Conservation (phyloP, 2,888 invertebrate genomes). For the Notocelia uddmanniana region DNA sequence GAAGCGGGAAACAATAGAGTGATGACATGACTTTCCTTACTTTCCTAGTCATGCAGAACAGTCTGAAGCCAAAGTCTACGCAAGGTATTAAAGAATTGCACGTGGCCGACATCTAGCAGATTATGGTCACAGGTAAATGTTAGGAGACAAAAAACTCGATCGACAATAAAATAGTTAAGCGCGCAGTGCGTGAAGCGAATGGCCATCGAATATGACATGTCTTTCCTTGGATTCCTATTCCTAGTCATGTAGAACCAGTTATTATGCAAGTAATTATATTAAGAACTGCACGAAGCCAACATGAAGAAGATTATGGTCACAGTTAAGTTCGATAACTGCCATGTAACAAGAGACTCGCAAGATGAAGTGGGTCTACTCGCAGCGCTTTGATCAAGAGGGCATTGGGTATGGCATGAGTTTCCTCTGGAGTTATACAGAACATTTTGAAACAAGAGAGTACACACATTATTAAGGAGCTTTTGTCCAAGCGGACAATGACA, state of each 20-base stretch:
- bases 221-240: conserved; percentile 90
- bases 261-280: conserved; percentile 91
- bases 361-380: too few species aligned
- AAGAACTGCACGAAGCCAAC: conserved; percentile 89
- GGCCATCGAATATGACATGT: conserved; percentile 88
- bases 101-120: conserved; percentile 90
- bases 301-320: conserved; percentile 84
- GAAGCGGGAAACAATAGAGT: conserved; percentile 87
- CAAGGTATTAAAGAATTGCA: conserved; percentile 90
- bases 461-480: too few species aligned
- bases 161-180: conserved; percentile 85
- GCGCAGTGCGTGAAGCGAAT: conserved; percentile 84
- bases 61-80: conserved; percentile 92
- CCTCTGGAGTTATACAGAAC: too few species aligned
- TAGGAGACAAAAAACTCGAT: conserved; percentile 88
- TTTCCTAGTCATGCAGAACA: conserved; percentile 93
- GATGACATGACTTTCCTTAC: conserved; percentile 90
- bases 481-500: too few species aligned
- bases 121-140: conserved; percentile 98
- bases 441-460: too few species aligned
- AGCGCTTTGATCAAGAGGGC: too few species aligned
- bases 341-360: too few species aligned
- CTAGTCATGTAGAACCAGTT: conserved; percentile 92
- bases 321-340: not conserved
- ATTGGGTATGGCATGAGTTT: too few species aligned